A percentile compares a stretch with the other conserved stretches of the same genome.
These are phyloP conservation scores for Allacma fusca DNA, from an alignment of 2,888 invertebrate species.

Conservation along the genomic window DNA sequence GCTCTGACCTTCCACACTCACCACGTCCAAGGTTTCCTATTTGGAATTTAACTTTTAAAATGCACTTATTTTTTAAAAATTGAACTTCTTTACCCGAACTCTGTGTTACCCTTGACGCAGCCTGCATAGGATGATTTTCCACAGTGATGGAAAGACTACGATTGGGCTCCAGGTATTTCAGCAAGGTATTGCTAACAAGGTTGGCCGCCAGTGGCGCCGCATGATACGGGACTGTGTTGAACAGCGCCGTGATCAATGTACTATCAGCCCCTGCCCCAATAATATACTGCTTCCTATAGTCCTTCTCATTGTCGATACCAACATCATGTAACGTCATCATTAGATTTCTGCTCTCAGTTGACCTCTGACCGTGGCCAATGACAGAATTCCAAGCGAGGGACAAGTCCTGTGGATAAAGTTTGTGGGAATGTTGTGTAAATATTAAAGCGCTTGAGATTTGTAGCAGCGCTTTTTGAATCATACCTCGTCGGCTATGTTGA, in stretches of 20 bases:
- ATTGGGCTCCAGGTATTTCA: conserved; percentile 48
- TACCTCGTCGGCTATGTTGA: too few relatives aligned
- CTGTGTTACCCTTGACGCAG: conserved; percentile 22
- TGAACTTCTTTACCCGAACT: neutral
- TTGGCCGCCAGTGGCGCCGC: conserved; percentile 64
- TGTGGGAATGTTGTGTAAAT: too few relatives aligned
- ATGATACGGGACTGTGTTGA: conserved; percentile 63
- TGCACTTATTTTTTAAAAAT: neutral
- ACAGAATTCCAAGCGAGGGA: neutral
- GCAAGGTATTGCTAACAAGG: conserved; percentile 61
- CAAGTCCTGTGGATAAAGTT: too few relatives aligned
- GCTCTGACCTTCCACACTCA: conserved; percentile 24
- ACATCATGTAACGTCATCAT: neutral
- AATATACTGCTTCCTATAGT: conserved; percentile 32
- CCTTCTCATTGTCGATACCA: neutral
- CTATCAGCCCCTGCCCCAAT: conserved; percentile 17
- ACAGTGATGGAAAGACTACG: conserved; percentile 26
- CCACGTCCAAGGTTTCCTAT: conserved; percentile 35
- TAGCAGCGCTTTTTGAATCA: too few relatives aligned
- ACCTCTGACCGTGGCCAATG: neutral
- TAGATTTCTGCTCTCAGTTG: neutral
- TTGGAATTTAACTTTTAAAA: too few relatives aligned
- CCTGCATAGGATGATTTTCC: conserved; percentile 45
- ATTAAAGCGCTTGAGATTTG: too few relatives aligned
- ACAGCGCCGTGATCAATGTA: conserved; percentile 37